These are phyloP conservation scores for Nibea albiflora DNA, from an alignment of 2,113 vertebrate species.

Conservation along the genomic window DNA sequence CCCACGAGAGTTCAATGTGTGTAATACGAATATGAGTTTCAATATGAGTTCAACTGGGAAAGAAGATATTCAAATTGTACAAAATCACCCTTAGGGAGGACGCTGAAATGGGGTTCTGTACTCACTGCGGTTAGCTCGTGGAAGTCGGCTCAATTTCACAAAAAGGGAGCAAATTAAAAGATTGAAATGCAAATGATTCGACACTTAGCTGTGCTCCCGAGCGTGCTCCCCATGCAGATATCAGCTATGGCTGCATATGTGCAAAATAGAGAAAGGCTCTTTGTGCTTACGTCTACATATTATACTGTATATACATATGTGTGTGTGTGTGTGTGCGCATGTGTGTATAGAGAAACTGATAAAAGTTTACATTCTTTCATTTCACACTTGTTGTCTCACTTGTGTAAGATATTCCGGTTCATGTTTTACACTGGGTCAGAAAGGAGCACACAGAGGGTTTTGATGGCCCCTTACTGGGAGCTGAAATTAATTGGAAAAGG, in stretches of 20 bases:
- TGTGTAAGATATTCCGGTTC: constrained; percentile 6
- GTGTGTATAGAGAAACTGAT: constrained; percentile 13
- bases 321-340: constrained; percentile 6
- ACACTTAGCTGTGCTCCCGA: constrained; percentile 46
- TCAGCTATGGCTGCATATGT: constrained; percentile 22
- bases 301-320: neutral
- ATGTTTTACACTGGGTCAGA: constrained; percentile 38
- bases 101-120: constrained; percentile 50
- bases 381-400: constrained; percentile 14
- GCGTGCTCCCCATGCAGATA: constrained; percentile 37
- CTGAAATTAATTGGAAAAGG: constrained; percentile 42
- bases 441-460: neutral
- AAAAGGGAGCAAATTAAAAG: constrained; percentile 70
- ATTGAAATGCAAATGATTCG: constrained; percentile 69
- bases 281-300: constrained; percentile 22
- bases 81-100: constrained; percentile 38
- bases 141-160: constrained; percentile 63
- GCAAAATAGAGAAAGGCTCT: constrained; percentile 2
- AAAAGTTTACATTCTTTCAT: constrained; percentile 29
- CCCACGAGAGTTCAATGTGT: constrained; percentile 37
- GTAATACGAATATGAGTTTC: constrained; percentile 52
- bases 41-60: constrained; percentile 45
- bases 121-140: constrained; percentile 38
- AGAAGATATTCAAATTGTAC: constrained; percentile 54
- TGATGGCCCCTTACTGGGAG: constrained; percentile 5